Percentiles rank a stretch among this genome's conserved stretches.
phyloP scores from a whole-genome alignment of 2,888 invertebrate genomes.

The Pseudococcus longispinus region DNA sequence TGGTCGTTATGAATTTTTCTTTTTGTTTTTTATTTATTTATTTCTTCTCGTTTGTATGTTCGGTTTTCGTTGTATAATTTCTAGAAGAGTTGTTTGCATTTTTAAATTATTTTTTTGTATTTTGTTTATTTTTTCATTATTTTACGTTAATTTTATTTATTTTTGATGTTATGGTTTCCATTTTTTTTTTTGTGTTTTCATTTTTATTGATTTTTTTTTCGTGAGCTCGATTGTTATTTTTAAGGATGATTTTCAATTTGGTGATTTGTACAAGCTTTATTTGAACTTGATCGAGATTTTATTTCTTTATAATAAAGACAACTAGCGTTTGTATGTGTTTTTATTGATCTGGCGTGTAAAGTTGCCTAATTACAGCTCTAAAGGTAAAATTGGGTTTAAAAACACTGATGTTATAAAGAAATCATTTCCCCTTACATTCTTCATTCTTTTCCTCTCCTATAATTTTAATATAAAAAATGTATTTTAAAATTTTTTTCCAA shows the following conservation, averaged over 20 bases:
- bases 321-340: no score
- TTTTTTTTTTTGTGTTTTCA: background rate
- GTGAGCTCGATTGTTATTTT: background rate
- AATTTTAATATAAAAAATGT: no score
- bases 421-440: no score
- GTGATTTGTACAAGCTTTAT: background rate
- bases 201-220: no score
- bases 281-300: background rate
- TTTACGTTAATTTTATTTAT: background rate
- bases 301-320: no score
- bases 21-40: background rate
- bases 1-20: background rate
- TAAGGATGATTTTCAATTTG: background rate
- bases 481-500: no score
- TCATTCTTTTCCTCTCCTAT: no score
- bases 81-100: background rate
- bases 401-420: no score
- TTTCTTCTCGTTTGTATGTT: background rate
- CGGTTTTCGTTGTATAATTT: background rate
- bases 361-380: no score
- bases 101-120: no score
- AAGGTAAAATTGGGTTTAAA: no score
- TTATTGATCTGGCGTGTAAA: no score
- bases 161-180: background rate
- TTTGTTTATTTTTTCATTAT: background rate